These are phyloP conservation scores for Hecatera dysodea DNA, from an alignment of 2,888 invertebrate genomes.

Conservation along the genomic window DNA sequence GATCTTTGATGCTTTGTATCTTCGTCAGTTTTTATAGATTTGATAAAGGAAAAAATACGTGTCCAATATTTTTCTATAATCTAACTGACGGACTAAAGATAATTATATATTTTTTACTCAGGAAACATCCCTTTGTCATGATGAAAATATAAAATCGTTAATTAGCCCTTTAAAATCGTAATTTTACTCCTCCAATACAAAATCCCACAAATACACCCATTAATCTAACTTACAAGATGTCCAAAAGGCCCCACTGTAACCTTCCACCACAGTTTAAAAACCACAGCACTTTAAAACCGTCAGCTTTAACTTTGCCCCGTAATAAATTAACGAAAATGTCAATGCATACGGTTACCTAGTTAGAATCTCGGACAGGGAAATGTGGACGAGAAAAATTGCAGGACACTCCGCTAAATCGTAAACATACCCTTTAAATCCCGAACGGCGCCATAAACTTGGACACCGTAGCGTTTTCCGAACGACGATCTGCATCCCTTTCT, in stretches of 20 bases:
- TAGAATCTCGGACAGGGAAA: slow-evolving; percentile 55
- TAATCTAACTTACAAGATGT: not conserved
- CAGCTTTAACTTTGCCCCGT: slow-evolving; percentile 18
- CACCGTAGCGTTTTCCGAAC: slow-evolving; percentile 51
- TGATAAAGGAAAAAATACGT: too few species aligned
- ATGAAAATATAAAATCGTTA: too few species aligned
- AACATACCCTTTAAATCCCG: slow-evolving; percentile 64
- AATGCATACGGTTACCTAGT: slow-evolving; percentile 50
- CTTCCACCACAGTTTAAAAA: slow-evolving; percentile 18
- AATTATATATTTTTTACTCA: too few species aligned
- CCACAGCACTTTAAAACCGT: slow-evolving; percentile 42
- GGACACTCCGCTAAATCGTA: slow-evolving; percentile 59
- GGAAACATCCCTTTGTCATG: too few species aligned
- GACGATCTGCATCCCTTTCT: slow-evolving; percentile 39
- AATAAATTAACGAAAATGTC: slow-evolving; percentile 56
- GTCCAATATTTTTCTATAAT: too few species aligned
- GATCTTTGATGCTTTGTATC: too few species aligned
- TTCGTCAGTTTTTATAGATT: too few species aligned
- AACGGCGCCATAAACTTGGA: slow-evolving; percentile 52
- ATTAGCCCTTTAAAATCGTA: too few species aligned
- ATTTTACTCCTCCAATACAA: not conserved
- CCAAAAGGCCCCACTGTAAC: not conserved
- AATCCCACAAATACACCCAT: not conserved
- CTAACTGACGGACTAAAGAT: too few species aligned
- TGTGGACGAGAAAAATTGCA: slow-evolving; percentile 56